These are phyloP conservation scores for Clamator glandarius DNA, from an alignment of 2,797 vertebrate genomes.

Conservation along the genomic window DNA sequence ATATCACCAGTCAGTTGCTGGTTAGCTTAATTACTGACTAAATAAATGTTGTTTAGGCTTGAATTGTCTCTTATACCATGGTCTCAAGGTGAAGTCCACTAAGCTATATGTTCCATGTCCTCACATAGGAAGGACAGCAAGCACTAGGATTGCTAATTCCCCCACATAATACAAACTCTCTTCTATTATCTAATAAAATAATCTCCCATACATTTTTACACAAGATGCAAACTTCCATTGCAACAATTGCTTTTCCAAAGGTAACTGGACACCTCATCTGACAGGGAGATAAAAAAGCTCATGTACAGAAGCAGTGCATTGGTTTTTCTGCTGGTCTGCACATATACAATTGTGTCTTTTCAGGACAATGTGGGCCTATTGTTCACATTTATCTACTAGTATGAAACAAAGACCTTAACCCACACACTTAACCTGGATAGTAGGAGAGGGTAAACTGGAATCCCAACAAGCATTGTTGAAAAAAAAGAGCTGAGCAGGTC, in stretches of 20 bases:
- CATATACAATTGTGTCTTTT: neutral
- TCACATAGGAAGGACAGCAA: neutral
- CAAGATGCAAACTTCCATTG: neutral
- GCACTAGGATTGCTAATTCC: neutral
- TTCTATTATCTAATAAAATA: neutral
- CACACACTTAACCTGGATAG: neutral
- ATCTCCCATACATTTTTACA: neutral
- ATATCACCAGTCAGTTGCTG: neutral
- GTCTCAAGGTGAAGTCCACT: neutral
- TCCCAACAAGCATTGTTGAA: neutral
- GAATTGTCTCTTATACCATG: neutral
- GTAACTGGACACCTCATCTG: neutral
- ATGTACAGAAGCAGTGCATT: fast-evolving
- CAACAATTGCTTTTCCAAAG: neutral
- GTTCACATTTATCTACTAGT: neutral
- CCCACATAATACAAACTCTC: neutral
- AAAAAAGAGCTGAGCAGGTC: neutral
- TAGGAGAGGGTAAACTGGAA: neutral
- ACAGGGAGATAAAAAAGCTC: neutral
- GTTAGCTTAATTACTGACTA: neutral
- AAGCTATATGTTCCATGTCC: neutral
- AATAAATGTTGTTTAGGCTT: neutral
- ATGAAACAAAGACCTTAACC: neutral
- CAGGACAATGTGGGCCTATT: neutral
- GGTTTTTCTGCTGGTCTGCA: neutral